phyloP scores from a whole-genome alignment of 2,797 vertebrate species.

The Bradypodion ventrale region DNA sequence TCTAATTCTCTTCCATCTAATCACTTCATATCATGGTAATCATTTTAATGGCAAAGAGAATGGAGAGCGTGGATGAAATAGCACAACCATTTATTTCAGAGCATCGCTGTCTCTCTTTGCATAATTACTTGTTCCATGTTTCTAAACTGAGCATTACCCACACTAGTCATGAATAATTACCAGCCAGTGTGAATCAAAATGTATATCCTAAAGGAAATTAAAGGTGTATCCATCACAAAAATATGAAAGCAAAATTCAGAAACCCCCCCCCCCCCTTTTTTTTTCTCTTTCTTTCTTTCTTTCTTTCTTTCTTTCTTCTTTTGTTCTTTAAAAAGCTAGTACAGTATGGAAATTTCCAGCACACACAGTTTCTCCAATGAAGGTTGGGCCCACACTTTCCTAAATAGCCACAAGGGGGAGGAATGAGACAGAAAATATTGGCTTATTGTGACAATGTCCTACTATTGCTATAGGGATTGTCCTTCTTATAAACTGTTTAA shows the following conservation, averaged over 20 bases:
- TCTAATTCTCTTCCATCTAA: background rate
- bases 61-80: background rate
- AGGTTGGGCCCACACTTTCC: background rate
- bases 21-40: background rate
- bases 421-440: constrained; percentile 5
- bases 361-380: background rate
- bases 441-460: background rate
- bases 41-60: background rate
- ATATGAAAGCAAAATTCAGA: background rate
- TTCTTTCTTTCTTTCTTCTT: too few relatives aligned
- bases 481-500: background rate
- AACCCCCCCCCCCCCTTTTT: too few relatives aligned
- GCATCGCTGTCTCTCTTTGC: background rate
- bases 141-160: background rate
- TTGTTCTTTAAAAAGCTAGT: background rate
- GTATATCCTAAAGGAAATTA: background rate
- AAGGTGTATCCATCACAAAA: background rate
- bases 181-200: background rate
- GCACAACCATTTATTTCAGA: background rate
- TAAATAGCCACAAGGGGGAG: background rate
- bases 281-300: too few relatives aligned
- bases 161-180: background rate
- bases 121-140: background rate
- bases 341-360: background rate
- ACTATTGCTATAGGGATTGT: background rate